Percentiles rank a stretch among this genome's conserved stretches.
These are phyloP conservation scores for Hoplias malabaricus DNA, from an alignment of 2,113 vertebrate genomes.

Conservation along the genomic window DNA sequence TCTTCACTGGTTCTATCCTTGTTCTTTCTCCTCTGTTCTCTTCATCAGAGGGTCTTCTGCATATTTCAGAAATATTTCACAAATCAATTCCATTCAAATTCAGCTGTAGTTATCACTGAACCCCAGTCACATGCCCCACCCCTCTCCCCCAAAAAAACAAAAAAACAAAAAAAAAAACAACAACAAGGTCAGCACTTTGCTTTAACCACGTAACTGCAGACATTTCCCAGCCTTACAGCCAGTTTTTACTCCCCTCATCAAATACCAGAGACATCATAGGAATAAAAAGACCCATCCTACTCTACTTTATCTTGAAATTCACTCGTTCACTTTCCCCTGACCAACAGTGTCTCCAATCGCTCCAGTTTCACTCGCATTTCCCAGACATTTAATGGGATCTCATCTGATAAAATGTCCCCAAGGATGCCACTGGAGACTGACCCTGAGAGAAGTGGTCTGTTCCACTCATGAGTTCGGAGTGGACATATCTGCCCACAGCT, in stretches of 20 bases:
- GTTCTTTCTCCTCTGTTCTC: not conserved
- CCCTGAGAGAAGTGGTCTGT: constrained; percentile 2
- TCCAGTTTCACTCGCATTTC: not conserved
- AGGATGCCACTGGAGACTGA: not conserved
- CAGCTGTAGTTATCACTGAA: too few species aligned
- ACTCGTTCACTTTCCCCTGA: not conserved
- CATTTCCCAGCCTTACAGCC: not conserved
- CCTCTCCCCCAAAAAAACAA: too few species aligned
- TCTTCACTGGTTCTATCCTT: too few species aligned
- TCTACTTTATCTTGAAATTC: not conserved
- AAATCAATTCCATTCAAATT: too few species aligned
- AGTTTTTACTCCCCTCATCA: not conserved
- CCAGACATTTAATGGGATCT: not conserved
- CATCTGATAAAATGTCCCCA: not conserved
- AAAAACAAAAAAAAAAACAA: not conserved
- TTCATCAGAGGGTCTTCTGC: not conserved
- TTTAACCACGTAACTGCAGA: not conserved
- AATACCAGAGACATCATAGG: not conserved
- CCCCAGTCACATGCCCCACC: too few species aligned
- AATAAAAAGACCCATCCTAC: not conserved
- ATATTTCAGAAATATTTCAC: too few species aligned
- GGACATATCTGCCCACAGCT: not conserved
- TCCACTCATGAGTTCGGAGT: not conserved
- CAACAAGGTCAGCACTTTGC: not conserved
- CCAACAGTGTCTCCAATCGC: not conserved